These are phyloP conservation scores for Harpalus rubripes DNA, from an alignment of 2,888 invertebrate genomes.

Conservation along the genomic window DNA sequence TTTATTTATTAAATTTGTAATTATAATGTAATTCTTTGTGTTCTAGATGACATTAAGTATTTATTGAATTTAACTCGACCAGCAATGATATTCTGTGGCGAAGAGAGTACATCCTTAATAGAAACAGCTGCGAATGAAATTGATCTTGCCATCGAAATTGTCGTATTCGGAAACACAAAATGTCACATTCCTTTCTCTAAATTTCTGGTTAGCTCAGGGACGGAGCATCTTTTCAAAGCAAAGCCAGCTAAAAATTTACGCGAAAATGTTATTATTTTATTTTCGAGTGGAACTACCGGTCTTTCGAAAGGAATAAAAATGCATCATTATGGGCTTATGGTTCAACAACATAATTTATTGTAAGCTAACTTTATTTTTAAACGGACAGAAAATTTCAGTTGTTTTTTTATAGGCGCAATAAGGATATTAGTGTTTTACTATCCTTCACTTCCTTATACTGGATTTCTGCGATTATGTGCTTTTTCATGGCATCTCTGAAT, in stretches of 20 bases:
- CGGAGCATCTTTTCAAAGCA: conserved; percentile 69
- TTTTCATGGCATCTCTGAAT: conserved; percentile 31
- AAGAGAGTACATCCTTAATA: conserved; percentile 71
- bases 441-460: conserved; percentile 30
- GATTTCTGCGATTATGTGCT: conserved; percentile 38
- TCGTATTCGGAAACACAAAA: conserved; percentile 71
- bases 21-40: neutral
- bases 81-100: conserved; percentile 72
- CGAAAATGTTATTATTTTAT: conserved; percentile 63
- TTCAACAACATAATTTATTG: too few relatives aligned
- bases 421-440: neutral
- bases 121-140: conserved; percentile 70
- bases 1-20: too few relatives aligned
- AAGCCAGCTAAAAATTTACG: conserved; percentile 52
- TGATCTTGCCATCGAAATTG: conserved; percentile 70
- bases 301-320: conserved; percentile 69
- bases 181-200: conserved; percentile 68
- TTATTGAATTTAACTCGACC: conserved; percentile 72
- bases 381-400: too few relatives aligned
- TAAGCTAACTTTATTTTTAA: too few relatives aligned
- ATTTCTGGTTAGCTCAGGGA: conserved; percentile 71
- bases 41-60: conserved; percentile 70
- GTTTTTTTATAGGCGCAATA: too few relatives aligned
- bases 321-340: conserved; percentile 53
- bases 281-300: conserved; percentile 70